Evolutionary conservation across 2,888 invertebrate genomes (phyloP), one percentile per base, ranked within the genome.

Genomic region (Flexamia atlantica): DNA sequence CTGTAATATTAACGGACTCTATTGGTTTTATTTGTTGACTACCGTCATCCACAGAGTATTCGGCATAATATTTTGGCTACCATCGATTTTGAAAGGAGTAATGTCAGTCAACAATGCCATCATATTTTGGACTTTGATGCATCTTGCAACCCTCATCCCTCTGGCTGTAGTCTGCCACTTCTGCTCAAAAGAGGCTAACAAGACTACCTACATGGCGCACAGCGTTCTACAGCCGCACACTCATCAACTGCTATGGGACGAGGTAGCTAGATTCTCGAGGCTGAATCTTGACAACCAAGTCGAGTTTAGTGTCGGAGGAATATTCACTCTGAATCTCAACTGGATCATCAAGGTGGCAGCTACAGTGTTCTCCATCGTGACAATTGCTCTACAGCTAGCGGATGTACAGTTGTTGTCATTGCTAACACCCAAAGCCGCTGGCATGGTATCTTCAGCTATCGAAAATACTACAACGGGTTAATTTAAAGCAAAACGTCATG

Each of bases 401-500:
- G 60, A 60, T 25, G 60, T 60, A 25, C 23, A 60, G 7, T 25
- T 60, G 60, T 60, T 60, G n/a, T n/a, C n/a, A n/a, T n/a, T n/a
- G n/a, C n/a, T n/a, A 10, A 53, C 17, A 53, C 4, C n/a, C 53
- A 53, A 17, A 17, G n/a, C 12, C 10, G 40, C 7, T 9, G 40
- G 12, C 40, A 40, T 9, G 7, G 40, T 12, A 7, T 40, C 40
- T 9, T 12, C 7, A 40, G 40, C 40, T 12, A 40, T 40, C 12
- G 40, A 12, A 40, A 40, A 40, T 40, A 9, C 12, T 12, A 40
- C 40, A 12, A 40, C 7, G 40, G 40, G 40, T 40, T 40, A 40
- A 40, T n/a, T n/a, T n/a, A n/a, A n/a, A n/a, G n/a, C n/a, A n/a
- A n/a, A n/a, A n/a, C n/a, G n/a, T n/a, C n/a, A n/a, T 40, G 12